Evolutionary conservation across 2,113 vertebrate genomes (phyloP).

Genomic region (Paramormyrops kingsleyae): DNA sequence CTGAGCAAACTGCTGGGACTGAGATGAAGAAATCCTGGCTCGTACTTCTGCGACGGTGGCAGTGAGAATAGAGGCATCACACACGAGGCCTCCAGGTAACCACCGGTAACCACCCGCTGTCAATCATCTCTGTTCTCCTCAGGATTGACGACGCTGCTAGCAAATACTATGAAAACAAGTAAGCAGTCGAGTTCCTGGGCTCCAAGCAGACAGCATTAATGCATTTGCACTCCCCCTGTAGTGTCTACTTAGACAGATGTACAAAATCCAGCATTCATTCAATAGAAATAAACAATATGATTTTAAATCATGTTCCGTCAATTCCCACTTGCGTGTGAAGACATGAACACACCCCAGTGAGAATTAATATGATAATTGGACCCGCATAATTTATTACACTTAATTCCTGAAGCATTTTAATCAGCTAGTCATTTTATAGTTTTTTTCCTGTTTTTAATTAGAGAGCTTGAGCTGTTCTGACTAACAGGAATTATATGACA

Average conservation of each 20-base stretch:
- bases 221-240: background rate
- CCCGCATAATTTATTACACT: background rate
- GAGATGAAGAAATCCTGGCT: background rate
- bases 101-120: background rate
- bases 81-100: background rate
- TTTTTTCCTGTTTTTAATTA: background rate
- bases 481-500: background rate
- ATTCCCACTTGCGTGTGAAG: background rate
- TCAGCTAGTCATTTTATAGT: background rate
- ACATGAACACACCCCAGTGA: background rate
- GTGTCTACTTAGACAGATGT: background rate
- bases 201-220: background rate
- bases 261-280: background rate
- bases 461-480: background rate
- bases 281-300: background rate
- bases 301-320: background rate
- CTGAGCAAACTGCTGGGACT: background rate
- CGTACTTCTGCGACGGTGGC: background rate
- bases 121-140: background rate
- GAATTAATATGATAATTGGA: background rate
- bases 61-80: background rate
- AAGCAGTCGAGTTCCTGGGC: background rate
- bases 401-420: background rate
- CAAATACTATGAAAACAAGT: background rate
- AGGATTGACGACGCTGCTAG: background rate